Evolutionary conservation across 2,888 invertebrate species (phyloP), one percentile per base, ranked within the genome.

Genomic region (Electrophaes corylata): DNA sequence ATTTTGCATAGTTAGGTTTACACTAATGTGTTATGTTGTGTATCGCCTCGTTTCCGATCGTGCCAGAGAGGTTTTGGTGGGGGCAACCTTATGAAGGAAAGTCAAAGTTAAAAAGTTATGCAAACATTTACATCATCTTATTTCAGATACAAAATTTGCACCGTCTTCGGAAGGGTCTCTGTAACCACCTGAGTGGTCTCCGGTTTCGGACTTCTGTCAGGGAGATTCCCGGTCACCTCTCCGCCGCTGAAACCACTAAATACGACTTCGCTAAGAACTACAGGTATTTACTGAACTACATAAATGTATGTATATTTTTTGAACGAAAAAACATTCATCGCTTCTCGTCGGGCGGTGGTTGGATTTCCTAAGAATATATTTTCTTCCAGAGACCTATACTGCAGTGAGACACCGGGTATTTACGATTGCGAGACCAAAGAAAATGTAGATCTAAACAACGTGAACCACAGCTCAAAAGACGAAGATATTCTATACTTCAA

Each of bases 221-320:
- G 0, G 76, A 79, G 1, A 64, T 74, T 0, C 72, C 82, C 0
- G 41, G 75, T 2, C 79, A 85, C 43, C 73, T 91, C 10, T 76
- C 89, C 0, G 70, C 79, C 8, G 83, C 79, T 0, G 91, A 91
- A 60, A 81, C 79, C 4, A 89, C 91, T 6, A 88, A 86, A 72
- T 91, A 91, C 60, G 81, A 86, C 64, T 92, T 92, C 63, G 88
- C 87, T 4, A 91, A 89, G 62, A 85, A 81, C 57, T 91, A 86
- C 77, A 89, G 88, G 92, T 88, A 71, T 12, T 20, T 26, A 46
- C 12, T 54, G 12, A 3, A 16, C 8, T 1, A 1, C n/a, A 31
- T n/a, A n/a, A n/a, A n/a, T n/a, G n/a, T n/a, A n/a, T n/a, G 23
- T 3, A 23, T 23, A 23, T 23, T 23, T 23, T 23, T 23, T n/a